These are phyloP conservation scores for Drosophila mayri DNA, from an alignment of 1,140 invertebrate genomes.

Conservation along the genomic window DNA sequence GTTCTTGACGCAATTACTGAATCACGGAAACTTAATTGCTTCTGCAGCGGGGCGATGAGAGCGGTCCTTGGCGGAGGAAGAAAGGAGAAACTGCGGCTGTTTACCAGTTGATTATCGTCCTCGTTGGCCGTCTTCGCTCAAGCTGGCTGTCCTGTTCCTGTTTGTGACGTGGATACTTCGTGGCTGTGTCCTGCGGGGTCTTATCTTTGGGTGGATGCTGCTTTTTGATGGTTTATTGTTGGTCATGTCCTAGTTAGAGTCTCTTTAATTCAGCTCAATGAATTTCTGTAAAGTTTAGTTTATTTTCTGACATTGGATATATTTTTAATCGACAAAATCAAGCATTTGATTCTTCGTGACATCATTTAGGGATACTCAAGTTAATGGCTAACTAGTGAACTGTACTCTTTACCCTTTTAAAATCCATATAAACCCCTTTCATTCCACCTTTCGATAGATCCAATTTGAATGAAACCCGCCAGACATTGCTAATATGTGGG, in stretches of 20 bases:
- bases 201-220: neutral
- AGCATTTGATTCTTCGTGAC: neutral
- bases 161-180: slow-evolving; percentile 31
- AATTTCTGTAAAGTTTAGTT: neutral
- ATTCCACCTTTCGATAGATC: neutral
- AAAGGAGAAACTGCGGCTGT: slow-evolving; percentile 16
- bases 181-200: slow-evolving; percentile 15
- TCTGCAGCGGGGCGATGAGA: slow-evolving; percentile 3
- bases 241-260: neutral
- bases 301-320: no score
- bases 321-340: no score
- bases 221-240: neutral
- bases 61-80: slow-evolving; percentile 4
- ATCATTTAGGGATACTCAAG: neutral
- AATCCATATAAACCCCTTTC: neutral
- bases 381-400: neutral
- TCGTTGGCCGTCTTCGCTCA: slow-evolving; percentile 4
- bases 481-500: slow-evolving; percentile 13
- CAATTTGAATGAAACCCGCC: slow-evolving; percentile 15
- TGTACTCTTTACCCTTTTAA: no score
- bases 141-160: slow-evolving; percentile 21
- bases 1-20: slow-evolving; percentile 38
- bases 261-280: no score
- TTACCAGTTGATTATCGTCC: slow-evolving; percentile 40
- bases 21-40: slow-evolving; percentile 38